These are phyloP conservation scores for Rhynchotus rufescens DNA, from an alignment of 2,797 vertebrate genomes.

Conservation along the genomic window DNA sequence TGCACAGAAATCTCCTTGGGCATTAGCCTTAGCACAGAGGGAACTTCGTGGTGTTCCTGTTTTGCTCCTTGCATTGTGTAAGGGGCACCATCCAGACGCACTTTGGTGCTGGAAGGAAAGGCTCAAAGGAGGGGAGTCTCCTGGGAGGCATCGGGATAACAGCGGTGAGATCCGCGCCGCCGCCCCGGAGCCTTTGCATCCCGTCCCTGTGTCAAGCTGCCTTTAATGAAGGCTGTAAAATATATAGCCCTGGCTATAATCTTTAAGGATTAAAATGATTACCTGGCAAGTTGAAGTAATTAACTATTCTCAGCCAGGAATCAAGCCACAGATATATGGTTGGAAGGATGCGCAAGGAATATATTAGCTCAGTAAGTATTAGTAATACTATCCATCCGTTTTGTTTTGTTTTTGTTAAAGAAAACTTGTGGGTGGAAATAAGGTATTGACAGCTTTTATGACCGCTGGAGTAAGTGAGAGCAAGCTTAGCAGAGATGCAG, in stretches of 20 bases:
- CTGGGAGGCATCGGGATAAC: slow-evolving; percentile 58
- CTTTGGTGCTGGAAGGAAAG: slow-evolving; percentile 64
- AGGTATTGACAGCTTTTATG: not conserved
- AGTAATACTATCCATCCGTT: not conserved
- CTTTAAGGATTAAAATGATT: slow-evolving; percentile 68
- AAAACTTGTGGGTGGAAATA: not conserved
- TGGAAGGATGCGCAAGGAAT: slow-evolving; percentile 45
- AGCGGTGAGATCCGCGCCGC: slow-evolving; percentile 46
- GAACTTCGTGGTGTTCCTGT: not conserved
- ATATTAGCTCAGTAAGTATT: slow-evolving; percentile 25
- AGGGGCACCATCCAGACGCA: slow-evolving; percentile 44
- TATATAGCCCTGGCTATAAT: slow-evolving; percentile 59
- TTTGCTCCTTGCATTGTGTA: slow-evolving; percentile 49
- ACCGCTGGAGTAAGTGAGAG: not conserved
- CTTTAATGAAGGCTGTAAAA: slow-evolving; percentile 71
- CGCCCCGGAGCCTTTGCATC: slow-evolving; percentile 42
- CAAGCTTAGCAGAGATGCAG: not conserved
- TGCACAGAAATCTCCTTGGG: slow-evolving; percentile 38
- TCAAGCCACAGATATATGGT: slow-evolving; percentile 49
- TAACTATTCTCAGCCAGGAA: slow-evolving; percentile 61
- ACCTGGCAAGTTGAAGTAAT: slow-evolving; percentile 66
- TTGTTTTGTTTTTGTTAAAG: not conserved
- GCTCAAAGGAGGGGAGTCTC: slow-evolving; percentile 42
- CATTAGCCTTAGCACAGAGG: slow-evolving; percentile 35
- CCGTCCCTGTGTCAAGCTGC: slow-evolving; percentile 58